Evolutionary conservation across 2,113 vertebrate species (phyloP).

Genomic region (Setophaga coronata): DNA sequence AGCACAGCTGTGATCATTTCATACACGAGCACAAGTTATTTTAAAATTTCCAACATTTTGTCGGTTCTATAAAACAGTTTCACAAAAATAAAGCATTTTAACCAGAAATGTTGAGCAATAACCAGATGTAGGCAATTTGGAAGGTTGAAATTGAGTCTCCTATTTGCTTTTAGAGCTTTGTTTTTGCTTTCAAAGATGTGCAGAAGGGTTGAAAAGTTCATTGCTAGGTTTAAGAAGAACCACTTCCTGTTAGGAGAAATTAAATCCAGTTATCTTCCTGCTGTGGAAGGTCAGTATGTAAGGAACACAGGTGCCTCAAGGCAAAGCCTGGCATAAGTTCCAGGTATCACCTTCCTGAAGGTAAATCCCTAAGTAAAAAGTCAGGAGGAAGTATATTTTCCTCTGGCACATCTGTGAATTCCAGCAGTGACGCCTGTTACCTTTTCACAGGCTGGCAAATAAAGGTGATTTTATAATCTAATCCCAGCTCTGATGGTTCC

Average conservation of each 20-base stretch:
- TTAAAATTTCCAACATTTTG: conserved; percentile 55
- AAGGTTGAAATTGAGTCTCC: conserved; percentile 20
- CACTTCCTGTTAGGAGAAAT: not conserved
- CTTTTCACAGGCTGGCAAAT: rapidly evolving
- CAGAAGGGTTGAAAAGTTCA: conserved; percentile 21
- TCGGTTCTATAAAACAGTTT: conserved; percentile 47
- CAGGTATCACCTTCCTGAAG: not conserved
- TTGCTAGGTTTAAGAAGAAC: conserved; percentile 20
- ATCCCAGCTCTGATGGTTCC: rapidly evolving
- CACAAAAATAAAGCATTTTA: conserved; percentile 62
- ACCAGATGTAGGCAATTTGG: conserved; percentile 64
- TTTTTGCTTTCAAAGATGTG: conserved; percentile 27
- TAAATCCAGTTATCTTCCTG: not conserved
- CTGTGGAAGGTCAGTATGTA: not conserved
- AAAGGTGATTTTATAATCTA: not conserved
- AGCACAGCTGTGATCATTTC: conserved; percentile 69
- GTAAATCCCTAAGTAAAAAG: not conserved
- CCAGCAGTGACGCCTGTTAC: not conserved
- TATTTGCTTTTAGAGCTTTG: conserved; percentile 48
- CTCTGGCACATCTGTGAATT: not conserved
- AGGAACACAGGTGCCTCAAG: not conserved
- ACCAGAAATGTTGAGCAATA: conserved; percentile 59
- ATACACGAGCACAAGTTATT: conserved; percentile 33
- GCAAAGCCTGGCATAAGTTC: not conserved
- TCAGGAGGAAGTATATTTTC: not conserved